Conservation (phyloP, 2,113 vertebrate species). For the Ictidomys tridecemlineatus region DNA sequence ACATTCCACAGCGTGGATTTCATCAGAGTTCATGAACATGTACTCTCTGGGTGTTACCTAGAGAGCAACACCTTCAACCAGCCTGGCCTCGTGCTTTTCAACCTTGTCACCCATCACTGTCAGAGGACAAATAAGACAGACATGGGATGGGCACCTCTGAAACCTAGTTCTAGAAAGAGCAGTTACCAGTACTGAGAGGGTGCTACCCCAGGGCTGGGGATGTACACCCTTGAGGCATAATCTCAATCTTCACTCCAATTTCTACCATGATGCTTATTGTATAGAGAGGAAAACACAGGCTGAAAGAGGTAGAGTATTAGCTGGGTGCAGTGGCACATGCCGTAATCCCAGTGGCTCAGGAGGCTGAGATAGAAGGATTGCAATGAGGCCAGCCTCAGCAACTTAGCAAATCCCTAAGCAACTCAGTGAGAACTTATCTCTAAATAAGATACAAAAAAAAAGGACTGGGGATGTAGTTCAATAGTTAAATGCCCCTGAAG, state of each 20-base stretch:
- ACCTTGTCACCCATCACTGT: constrained; percentile 35
- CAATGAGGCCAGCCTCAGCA: too few species aligned
- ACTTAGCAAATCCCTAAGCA: too few species aligned
- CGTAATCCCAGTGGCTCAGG: too few species aligned
- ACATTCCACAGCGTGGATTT: constrained; percentile 28
- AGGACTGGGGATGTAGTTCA: too few species aligned
- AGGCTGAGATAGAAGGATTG: too few species aligned
- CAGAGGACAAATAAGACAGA: neutral
- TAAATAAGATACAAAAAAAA: too few species aligned
- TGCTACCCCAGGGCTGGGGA: neutral
- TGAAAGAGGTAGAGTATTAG: neutral
- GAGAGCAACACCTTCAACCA: constrained; percentile 19
- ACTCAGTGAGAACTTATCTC: too few species aligned
- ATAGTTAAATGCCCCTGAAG: too few species aligned
- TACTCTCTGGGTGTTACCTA: constrained; percentile 68
- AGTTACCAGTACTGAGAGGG: neutral
- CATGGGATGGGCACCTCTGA: neutral
- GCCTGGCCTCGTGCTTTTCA: constrained; percentile 58
- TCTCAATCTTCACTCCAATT: neutral
- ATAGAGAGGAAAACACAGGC: neutral
- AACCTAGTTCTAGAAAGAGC: neutral
- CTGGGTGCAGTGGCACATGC: too few species aligned
- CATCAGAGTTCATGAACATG: neutral
- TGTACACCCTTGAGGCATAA: neutral
- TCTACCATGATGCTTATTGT: neutral